Evolutionary conservation across 2,888 invertebrate genomes (phyloP).

Genomic region (Stenotaenia linearis): DNA sequence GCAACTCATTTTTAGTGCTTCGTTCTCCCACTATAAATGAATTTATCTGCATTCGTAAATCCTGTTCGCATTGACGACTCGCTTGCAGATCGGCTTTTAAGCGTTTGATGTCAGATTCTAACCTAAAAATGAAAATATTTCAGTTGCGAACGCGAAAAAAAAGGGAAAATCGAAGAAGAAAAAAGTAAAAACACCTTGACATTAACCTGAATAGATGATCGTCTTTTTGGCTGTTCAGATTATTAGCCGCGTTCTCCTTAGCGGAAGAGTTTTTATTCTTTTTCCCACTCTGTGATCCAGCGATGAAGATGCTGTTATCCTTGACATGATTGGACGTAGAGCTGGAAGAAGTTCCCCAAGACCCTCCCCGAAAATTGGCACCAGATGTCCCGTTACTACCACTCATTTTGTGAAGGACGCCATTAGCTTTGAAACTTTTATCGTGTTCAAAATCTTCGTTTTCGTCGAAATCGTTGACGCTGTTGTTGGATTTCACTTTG

Average conservation of each 20-base stretch:
- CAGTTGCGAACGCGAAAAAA: not conserved
- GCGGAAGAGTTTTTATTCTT: slow-evolving; percentile 52
- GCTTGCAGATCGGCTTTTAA: slow-evolving; percentile 66
- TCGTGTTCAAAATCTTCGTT: slow-evolving; percentile 50
- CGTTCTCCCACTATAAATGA: slow-evolving; percentile 60
- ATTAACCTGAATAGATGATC: slow-evolving; percentile 52
- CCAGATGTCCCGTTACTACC: slow-evolving; percentile 19
- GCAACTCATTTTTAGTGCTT: slow-evolving; percentile 63
- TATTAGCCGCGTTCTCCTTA: slow-evolving; percentile 46
- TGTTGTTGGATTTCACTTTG: slow-evolving; percentile 22
- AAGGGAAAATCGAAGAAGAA: not conserved
- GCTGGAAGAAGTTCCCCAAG: not conserved
- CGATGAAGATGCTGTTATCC: slow-evolving; percentile 15
- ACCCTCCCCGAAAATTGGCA: not conserved
- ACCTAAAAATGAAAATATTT: slow-evolving; percentile 52
- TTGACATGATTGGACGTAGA: slow-evolving; percentile 31
- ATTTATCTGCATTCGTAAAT: slow-evolving; percentile 63
- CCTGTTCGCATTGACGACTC: slow-evolving; percentile 65
- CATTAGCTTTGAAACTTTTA: slow-evolving; percentile 46
- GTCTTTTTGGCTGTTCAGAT: slow-evolving; percentile 45
- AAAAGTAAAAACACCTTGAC: not conserved
- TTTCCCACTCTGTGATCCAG: not conserved
- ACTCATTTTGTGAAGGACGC: slow-evolving; percentile 34
- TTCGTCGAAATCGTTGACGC: slow-evolving; percentile 51
- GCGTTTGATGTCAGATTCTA: slow-evolving; percentile 66